Evolutionary conservation across 2,113 vertebrate species (phyloP), one percentile per base, ranked within the genome.

Genomic region (Oryzias javanicus): DNA sequence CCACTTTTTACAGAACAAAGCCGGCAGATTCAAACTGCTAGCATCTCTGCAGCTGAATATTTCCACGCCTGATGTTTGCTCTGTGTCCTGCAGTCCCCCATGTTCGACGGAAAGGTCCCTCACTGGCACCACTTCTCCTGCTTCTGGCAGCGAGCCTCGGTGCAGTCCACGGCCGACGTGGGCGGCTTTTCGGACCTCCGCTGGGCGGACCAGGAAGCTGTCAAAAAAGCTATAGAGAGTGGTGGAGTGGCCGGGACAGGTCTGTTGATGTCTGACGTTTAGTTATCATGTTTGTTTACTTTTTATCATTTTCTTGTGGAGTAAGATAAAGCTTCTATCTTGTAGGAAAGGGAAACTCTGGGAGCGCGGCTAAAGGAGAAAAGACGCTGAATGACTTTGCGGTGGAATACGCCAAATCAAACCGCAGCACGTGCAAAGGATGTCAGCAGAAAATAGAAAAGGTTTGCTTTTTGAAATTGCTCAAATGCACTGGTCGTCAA

Each of bases 41-140:
- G 25, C 25, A 5, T 25, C 7, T 29, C 6, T 1, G 29, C 35
- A 12, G 35, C 35, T 12, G 35, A 35, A 35, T 35, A 3, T 24
- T 13, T 25, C 4, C 16, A 47, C 29, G 1, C 15, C 8, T 15
- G 18, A 10, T 25, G 48, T 48, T 49, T 50, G 5, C 29, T 49
- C 3, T 63, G 72, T 73, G 5, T 72, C 25, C 68, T 40, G 0
- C 75, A 99, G 97, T 99, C 97, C 0, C 97, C 96, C 56, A 98
- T 96, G 95, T 98, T 98, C 24, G 97, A 99, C 56, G 97, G 97
- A 4, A 99, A 98, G 78, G 93, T 98, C 42, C 97, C 97, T 0
- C 96, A 98, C 79, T 98, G 97, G 97, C 93, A 99, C 82, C 97
- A 99, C 81, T 98, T 96, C 76, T 91, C 95, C 57, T 99, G 97